Conservation (phyloP, 2,888 invertebrate genomes). For the Drosophila formosana region DNA sequence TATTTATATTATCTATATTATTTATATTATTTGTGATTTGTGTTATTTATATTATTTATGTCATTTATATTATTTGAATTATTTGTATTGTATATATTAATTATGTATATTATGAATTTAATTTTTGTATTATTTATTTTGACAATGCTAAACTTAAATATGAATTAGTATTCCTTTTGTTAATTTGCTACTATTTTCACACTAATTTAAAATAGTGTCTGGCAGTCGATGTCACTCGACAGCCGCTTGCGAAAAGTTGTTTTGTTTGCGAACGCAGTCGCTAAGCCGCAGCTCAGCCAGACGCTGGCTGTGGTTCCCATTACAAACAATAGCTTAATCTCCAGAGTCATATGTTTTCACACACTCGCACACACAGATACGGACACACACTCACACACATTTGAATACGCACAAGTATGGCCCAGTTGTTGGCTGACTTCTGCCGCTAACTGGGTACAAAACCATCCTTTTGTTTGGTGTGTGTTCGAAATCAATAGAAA, state of each 20-base stretch:
- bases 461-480: conserved; percentile 49
- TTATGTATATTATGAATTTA: too few relatives aligned
- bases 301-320: conserved; percentile 56
- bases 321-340: conserved; percentile 79
- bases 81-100: too few relatives aligned
- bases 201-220: neutral
- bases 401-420: conserved; percentile 24
- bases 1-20: too few relatives aligned
- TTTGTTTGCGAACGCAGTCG: conserved; percentile 59
- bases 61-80: too few relatives aligned
- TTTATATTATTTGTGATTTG: too few relatives aligned
- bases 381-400: conserved; percentile 6
- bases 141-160: too few relatives aligned
- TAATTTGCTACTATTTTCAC: too few relatives aligned
- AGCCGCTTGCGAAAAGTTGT: neutral
- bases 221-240: neutral
- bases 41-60: too few relatives aligned
- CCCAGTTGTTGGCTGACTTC: conserved; percentile 41
- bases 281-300: conserved; percentile 71
- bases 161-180: too few relatives aligned
- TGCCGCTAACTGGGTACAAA: conserved; percentile 19
- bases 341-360: conserved; percentile 71
- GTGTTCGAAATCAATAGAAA: conserved; percentile 69
- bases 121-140: too few relatives aligned
- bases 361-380: neutral